A percentile compares a stretch with the other conserved stretches of the same genome.
These are phyloP conservation scores for Graptemys geographica DNA, from an alignment of 2,797 vertebrate genomes.

Conservation along the genomic window DNA sequence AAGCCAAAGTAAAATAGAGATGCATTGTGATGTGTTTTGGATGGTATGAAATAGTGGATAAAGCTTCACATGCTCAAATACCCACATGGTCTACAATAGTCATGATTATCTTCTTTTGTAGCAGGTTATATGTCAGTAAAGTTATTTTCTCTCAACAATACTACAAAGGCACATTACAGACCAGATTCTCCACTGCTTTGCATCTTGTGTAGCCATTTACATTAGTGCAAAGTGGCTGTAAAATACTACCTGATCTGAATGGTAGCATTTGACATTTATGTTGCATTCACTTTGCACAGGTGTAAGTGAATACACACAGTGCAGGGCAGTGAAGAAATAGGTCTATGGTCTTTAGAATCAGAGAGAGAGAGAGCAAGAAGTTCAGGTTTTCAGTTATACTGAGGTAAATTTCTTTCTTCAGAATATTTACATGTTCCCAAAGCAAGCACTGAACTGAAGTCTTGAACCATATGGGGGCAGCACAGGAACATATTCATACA, in stretches of 20 bases:
- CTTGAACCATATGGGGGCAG: accelerated
- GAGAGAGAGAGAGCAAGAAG: not conserved
- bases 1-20: not conserved
- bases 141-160: not conserved
- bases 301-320: not conserved
- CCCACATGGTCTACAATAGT: not conserved
- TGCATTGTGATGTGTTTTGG: not conserved
- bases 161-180: not conserved
- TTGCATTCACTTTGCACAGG: not conserved
- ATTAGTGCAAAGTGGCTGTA: not conserved
- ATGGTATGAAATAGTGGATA: not conserved
- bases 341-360: not conserved
- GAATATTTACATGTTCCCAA: accelerated
- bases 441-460: not conserved
- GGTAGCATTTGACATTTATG: not conserved
- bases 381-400: not conserved
- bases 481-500: not conserved
- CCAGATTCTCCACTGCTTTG: not conserved
- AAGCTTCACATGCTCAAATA: not conserved
- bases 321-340: not conserved
- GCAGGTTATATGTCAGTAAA: not conserved
- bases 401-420: not conserved
- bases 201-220: not conserved
- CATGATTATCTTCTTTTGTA: not conserved
- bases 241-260: not conserved